Evolutionary conservation across 1,140 invertebrate genomes (phyloP), one percentile per base, ranked within the genome.

Genomic region (Macrostomum lignano): DNA sequence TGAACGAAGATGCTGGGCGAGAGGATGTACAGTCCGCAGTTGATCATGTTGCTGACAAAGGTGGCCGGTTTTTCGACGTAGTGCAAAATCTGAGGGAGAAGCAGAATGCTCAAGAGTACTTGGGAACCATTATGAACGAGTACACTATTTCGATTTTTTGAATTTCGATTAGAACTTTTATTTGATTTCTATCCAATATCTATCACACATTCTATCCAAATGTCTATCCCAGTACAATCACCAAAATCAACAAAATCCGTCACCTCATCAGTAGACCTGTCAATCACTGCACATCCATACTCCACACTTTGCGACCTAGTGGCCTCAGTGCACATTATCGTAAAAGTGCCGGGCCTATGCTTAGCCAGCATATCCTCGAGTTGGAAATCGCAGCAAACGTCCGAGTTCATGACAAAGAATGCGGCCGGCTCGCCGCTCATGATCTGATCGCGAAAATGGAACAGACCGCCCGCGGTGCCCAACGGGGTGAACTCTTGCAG

Each of bases 11-110:
- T 71, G 38, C 74, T 69, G 23, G 69, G 54, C 1, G 77, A 76
- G 40, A 57, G 60, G 21, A 93, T 64, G 49, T 94, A 98, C 24
- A 94, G 71, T 0, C 91, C 91, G 57, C 86, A 94, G 51, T 86
- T 96, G 32, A 98, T 93, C 2, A 73, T 60, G 5, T 73, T 74
- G 1, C 82, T 91, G 2, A 98, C 77, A 64, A 94, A 96, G 0
- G 77, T 84, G 30, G 73, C 74, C 6, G 91, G 91, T 51, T 98
- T 98, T 51, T 98, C 91, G 0, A 96, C 91, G 47, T 94, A 96
- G 61, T 98, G 88, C 1, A 73, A 68, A 2, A 57, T 20, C 14
- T 40, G 39, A n/a, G n/a, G n/a, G n/a, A n/a, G n/a, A n/a, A n/a
- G n/a, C n/a, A n/a, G n/a, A n/a, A n/a, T n/a, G n/a, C n/a, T n/a